A percentile compares a stretch with the other conserved stretches of the same genome.
phyloP scores from a whole-genome alignment of 2,113 vertebrate genomes.

The Sapajus apella region DNA sequence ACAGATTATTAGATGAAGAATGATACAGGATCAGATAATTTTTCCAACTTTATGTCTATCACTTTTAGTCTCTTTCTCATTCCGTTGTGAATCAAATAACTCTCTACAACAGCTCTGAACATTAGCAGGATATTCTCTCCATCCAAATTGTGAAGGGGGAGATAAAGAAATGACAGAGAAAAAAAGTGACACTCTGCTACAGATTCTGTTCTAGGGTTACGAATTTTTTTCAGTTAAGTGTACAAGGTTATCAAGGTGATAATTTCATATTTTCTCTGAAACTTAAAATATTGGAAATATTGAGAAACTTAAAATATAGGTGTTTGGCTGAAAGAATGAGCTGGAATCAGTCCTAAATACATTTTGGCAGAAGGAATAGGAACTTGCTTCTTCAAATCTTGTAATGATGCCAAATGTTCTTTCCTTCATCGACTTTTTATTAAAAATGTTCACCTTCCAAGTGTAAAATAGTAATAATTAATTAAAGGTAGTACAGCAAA shows the following conservation, averaged over 20 bases:
- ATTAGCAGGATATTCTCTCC: neutral
- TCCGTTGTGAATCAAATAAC: neutral
- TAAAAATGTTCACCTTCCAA: slow-evolving; percentile 83
- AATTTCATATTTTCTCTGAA: slow-evolving; percentile 61
- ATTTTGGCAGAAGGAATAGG: slow-evolving; percentile 78
- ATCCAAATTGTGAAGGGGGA: neutral
- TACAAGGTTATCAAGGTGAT: slow-evolving; percentile 18
- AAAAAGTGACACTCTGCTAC: neutral
- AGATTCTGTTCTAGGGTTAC: neutral
- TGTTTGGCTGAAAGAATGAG: slow-evolving; percentile 75
- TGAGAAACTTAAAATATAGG: slow-evolving; percentile 69
- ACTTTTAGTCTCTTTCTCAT: neutral
- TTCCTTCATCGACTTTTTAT: slow-evolving; percentile 79
- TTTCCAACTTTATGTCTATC: neutral
- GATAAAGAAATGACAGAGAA: neutral
- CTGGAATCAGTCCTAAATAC: slow-evolving; percentile 82
- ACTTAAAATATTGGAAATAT: slow-evolving; percentile 57
- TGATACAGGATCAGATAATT: neutral
- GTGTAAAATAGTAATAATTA: slow-evolving; percentile 74
- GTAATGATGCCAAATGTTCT: slow-evolving; percentile 78
- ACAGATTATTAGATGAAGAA: neutral
- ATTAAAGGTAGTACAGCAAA: slow-evolving; percentile 66
- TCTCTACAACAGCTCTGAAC: neutral
- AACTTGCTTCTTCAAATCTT: slow-evolving; percentile 72
- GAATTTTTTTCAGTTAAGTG: slow-evolving; percentile 41